phyloP scores from a whole-genome alignment of 2,888 invertebrate genomes.

The Hololepta plana region DNA sequence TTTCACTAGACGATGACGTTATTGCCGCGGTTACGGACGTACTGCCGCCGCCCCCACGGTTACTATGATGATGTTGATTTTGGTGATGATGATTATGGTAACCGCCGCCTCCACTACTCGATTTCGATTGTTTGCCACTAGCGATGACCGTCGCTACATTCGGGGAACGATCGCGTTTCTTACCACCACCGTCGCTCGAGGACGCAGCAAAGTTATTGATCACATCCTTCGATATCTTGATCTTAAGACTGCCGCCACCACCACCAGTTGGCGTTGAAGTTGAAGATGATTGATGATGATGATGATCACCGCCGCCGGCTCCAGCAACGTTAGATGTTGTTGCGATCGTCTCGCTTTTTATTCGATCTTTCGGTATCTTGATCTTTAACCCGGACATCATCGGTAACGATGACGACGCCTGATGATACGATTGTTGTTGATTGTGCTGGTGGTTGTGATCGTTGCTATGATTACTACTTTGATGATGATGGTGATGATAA shows the following conservation, averaged over 20 bases:
- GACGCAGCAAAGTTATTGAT: constrained; percentile 24
- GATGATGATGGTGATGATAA: too few relatives aligned
- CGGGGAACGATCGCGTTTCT: constrained; percentile 8
- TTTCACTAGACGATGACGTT: constrained; percentile 21
- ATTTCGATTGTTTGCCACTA: too few relatives aligned
- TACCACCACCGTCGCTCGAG: constrained; percentile 12
- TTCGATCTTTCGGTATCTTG: constrained; percentile 61
- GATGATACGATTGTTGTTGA: too few relatives aligned
- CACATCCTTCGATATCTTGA: constrained; percentile 64
- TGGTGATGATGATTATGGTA: too few relatives aligned
- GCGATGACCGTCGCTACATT: constrained; percentile 7
- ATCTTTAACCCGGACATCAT: constrained; percentile 43
- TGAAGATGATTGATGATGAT: constrained; percentile 10
- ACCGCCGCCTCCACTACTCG: too few relatives aligned
- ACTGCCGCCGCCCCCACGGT: too few relatives aligned
- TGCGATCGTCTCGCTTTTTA: constrained; percentile 33
- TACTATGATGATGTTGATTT: too few relatives aligned
- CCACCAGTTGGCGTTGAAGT: constrained; percentile 10
- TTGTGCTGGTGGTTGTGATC: too few relatives aligned
- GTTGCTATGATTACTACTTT: too few relatives aligned
- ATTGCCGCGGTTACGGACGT: too few relatives aligned
- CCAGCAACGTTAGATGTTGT: constrained; percentile 8
- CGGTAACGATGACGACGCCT: constrained; percentile 1
- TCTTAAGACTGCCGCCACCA: constrained; percentile 36
- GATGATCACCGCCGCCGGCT: constrained; percentile 12